Percentiles rank a stretch among this genome's conserved stretches.
Evolutionary conservation across 2,888 invertebrate species (phyloP).

Genomic region (Adela reaumurella): DNA sequence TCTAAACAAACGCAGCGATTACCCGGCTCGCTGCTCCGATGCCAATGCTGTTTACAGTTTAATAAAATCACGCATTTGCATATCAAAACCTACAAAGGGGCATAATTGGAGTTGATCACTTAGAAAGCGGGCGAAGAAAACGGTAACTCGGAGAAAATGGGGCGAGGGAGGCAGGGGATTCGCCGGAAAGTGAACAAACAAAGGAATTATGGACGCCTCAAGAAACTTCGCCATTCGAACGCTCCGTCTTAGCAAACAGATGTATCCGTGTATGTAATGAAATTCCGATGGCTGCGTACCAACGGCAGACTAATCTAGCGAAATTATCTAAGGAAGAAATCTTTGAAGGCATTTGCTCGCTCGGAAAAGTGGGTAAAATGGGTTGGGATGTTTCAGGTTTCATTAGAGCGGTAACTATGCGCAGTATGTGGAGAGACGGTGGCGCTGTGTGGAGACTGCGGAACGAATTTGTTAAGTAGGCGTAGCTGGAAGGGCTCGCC

Average conservation of each 20-base stretch:
- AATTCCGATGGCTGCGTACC: slow-evolving; percentile 58
- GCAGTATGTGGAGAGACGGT: slow-evolving; percentile 15
- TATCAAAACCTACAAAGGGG: slow-evolving; percentile 59
- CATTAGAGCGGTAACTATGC: slow-evolving; percentile 52
- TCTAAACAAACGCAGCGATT: slow-evolving; percentile 47
- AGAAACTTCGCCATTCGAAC: slow-evolving; percentile 59
- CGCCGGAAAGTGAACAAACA: slow-evolving; percentile 30
- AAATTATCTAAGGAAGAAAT: slow-evolving; percentile 49
- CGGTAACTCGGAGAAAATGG: not conserved
- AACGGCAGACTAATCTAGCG: slow-evolving; percentile 44
- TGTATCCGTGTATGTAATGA: slow-evolving; percentile 51
- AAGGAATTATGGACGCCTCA: slow-evolving; percentile 59
- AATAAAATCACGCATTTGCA: slow-evolving; percentile 58
- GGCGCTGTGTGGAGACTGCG: not conserved
- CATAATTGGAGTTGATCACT: slow-evolving; percentile 58
- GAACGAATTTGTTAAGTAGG: slow-evolving; percentile 22
- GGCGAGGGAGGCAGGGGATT: not conserved
- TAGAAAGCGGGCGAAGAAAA: slow-evolving; percentile 45
- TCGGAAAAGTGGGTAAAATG: slow-evolving; percentile 56
- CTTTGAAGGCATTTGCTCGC: slow-evolving; percentile 55
- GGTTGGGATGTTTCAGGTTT: slow-evolving; percentile 54
- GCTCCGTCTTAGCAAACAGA: slow-evolving; percentile 53
- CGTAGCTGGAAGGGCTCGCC: slow-evolving; percentile 35
- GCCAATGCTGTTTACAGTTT: slow-evolving; percentile 53
- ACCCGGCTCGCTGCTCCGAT: slow-evolving; percentile 54